A percentile compares a stretch with the other conserved stretches of the same genome.
Evolutionary conservation across 1,140 invertebrate species (phyloP).

Genomic region (Drosophila littoralis): DNA sequence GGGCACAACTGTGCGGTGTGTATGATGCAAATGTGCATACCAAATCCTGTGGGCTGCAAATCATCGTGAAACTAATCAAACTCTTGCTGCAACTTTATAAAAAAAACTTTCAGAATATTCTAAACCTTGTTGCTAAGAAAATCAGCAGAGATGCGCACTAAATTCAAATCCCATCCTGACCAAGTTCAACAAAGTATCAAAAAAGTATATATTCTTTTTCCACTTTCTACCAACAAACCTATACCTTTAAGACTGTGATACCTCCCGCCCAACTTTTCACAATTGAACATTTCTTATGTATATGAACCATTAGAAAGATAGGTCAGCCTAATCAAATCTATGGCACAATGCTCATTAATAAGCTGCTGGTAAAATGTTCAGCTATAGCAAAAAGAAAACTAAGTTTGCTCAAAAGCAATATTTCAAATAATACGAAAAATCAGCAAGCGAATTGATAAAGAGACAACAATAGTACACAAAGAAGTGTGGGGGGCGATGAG

Average conservation of each 20-base stretch:
- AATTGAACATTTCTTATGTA: not conserved
- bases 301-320: not conserved
- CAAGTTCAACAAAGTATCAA: not conserved
- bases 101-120: not conserved
- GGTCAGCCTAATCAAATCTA: constrained; percentile 45
- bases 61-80: constrained; percentile 28
- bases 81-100: constrained; percentile 18
- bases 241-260: no score
- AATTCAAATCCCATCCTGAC: not conserved
- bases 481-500: not conserved
- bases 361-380: constrained; percentile 41
- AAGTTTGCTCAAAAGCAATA: not conserved
- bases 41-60: constrained; percentile 18
- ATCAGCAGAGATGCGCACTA: not conserved
- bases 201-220: not conserved
- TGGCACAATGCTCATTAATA: constrained; percentile 65
- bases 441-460: constrained; percentile 3
- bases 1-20: constrained; percentile 31
- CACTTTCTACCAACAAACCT: no score
- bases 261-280: not conserved
- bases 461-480: not conserved
- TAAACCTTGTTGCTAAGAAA: not conserved
- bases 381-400: constrained; percentile 2
- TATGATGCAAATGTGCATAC: constrained; percentile 16
- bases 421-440: constrained; percentile 50